Evolutionary conservation across 2,888 invertebrate genomes (phyloP), one percentile per base, ranked within the genome.

Genomic region (Fabriciana adippe): DNA sequence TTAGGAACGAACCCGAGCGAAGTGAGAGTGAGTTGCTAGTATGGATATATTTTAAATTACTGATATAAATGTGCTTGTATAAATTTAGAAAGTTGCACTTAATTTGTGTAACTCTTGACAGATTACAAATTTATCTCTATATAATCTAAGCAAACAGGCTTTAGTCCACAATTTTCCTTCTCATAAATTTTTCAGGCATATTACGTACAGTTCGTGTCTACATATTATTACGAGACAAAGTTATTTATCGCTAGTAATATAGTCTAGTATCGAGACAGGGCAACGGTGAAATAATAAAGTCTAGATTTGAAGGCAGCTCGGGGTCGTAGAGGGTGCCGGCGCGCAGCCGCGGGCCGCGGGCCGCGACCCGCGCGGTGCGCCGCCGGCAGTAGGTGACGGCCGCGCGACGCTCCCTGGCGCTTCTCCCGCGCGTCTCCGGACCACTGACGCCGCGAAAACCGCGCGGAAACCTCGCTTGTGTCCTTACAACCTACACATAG

Each of bases 341-440:
- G 62, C 48, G 50, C 67, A 59, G 64, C 66, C 62, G 55, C 64
- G 62, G 35, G 26, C 26, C 31, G 66, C 54, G 60, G 35, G 26
- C 26, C 31, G 66, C 54, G 60, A 70, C 60, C 64, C 68, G 70
- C 57, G 61, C 51, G 47, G 65, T 8, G 35, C 35, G 35, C 26
- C 35, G 35, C 35, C 35, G 35, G 35, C 57, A 57, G 57, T 57
- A 18, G 51, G 66, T 71, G 69, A 59, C 31, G 64, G 60, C 56
- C 59, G 66, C 64, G 73, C 66, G 26, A 48, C 47, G 57, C 48
- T 48, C 5, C 26, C 59, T 5, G 57, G n/a, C 47, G 48, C 59
- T 16, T 31, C 16, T 26, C 13, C 16, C 16, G 45, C 59, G 57
- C 15, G 15, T 48, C 26, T 41, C 35, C 35, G 8, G 26, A 41